Evolutionary conservation across 2,888 invertebrate species (phyloP).

Genomic region (Leucophenga maculata): DNA sequence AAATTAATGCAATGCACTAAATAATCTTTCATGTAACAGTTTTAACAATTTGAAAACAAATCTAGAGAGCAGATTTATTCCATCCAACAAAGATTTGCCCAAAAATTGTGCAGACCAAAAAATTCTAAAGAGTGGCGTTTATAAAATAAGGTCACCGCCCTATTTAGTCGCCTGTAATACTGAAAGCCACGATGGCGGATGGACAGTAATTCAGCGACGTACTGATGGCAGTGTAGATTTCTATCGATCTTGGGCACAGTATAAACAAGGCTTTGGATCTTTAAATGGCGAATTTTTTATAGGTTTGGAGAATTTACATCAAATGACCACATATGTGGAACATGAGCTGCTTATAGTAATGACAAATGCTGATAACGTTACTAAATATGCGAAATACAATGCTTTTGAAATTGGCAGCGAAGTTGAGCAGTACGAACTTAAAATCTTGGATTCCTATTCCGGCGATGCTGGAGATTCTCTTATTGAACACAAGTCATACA

Average conservation of each 20-base stretch:
- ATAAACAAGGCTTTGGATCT: constrained; percentile 80
- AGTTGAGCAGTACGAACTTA: constrained; percentile 76
- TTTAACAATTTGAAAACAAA: neutral
- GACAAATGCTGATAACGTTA: constrained; percentile 75
- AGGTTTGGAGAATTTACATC: constrained; percentile 18
- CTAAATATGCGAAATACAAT: constrained; percentile 75
- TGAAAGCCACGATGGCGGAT: constrained; percentile 75
- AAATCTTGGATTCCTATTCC: constrained; percentile 76
- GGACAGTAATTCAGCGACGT: constrained; percentile 80
- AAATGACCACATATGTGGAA: neutral
- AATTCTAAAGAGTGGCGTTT: neutral
- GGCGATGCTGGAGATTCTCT: constrained; percentile 80
- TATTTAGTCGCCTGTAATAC: constrained; percentile 75
- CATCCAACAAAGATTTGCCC: neutral
- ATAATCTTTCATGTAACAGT: too few species aligned
- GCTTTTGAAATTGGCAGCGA: constrained; percentile 79
- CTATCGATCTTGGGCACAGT: constrained; percentile 77
- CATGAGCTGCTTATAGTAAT: constrained; percentile 77
- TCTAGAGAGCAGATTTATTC: neutral
- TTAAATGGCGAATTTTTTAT: constrained; percentile 76
- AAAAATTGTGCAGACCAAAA: neutral
- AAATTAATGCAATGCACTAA: too few species aligned
- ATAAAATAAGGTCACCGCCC: constrained; percentile 56
- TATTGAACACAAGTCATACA: constrained; percentile 78
- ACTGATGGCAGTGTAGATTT: constrained; percentile 79